Conservation (phyloP, 2,888 invertebrate genomes). For the Leptinotarsa rubiginosa region DNA sequence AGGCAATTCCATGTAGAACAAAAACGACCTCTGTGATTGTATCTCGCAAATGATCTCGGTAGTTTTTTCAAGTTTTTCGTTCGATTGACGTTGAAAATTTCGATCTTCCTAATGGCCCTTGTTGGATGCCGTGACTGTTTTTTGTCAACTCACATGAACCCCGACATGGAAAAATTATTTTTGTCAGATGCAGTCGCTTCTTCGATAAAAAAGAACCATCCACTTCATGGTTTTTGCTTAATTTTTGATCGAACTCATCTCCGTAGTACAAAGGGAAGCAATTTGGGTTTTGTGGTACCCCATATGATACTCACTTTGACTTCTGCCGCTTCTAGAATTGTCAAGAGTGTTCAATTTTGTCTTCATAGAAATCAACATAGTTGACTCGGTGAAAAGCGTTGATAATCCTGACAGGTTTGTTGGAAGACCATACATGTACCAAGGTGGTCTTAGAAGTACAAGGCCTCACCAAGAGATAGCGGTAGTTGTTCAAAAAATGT, state of each 20-base stretch:
- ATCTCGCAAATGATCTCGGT: constrained; percentile 50
- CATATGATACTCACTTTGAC: neutral
- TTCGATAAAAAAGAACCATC: too few species aligned
- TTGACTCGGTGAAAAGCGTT: too few species aligned
- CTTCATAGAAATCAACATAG: too few species aligned
- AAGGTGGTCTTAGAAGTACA: too few species aligned
- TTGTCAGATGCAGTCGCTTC: neutral
- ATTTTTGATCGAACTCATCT: too few species aligned
- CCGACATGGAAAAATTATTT: neutral
- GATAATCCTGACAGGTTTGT: too few species aligned
- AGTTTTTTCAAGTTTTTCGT: constrained; percentile 41
- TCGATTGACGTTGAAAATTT: constrained; percentile 26
- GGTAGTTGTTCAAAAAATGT: too few species aligned
- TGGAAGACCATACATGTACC: too few species aligned
- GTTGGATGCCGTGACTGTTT: constrained; percentile 24
- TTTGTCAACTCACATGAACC: neutral
- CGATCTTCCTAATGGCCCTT: constrained; percentile 23
- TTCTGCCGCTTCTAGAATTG: too few species aligned
- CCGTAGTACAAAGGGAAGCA: neutral
- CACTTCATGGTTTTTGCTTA: too few species aligned
- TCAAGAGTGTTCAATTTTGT: too few species aligned
- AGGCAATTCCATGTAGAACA: constrained; percentile 61
- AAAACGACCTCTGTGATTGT: constrained; percentile 59
- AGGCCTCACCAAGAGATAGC: too few species aligned
- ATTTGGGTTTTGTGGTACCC: neutral